phyloP scores from a whole-genome alignment of 2,888 invertebrate species.

The Lepidochitona cinerea region DNA sequence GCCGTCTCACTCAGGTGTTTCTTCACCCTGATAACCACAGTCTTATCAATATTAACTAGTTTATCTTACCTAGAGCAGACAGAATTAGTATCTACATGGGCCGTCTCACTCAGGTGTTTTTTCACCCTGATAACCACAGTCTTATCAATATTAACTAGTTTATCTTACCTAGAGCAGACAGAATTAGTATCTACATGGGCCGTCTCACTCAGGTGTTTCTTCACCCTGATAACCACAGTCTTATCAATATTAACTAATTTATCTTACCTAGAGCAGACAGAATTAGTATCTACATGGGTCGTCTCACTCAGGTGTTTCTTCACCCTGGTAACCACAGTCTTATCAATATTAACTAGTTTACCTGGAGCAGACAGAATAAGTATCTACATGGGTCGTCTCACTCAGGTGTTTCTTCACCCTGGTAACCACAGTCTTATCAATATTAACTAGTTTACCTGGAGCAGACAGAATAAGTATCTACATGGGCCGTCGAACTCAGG shows the following conservation, averaged over 20 bases:
- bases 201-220: conserved; percentile 51
- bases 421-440: conserved; percentile 51
- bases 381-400: conserved; percentile 24
- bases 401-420: conserved; percentile 59
- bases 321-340: conserved; percentile 55
- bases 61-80: conserved; percentile 22
- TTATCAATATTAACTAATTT: conserved; percentile 30
- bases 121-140: conserved; percentile 58
- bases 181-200: conserved; percentile 8
- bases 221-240: conserved; percentile 55
- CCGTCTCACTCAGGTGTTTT: conserved; percentile 48
- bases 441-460: conserved; percentile 15
- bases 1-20: conserved; percentile 49
- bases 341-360: conserved; percentile 30
- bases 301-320: conserved; percentile 53
- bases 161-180: conserved; percentile 22
- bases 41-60: conserved; percentile 31
- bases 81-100: conserved; percentile 7
- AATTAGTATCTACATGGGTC: conserved; percentile 7
- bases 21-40: conserved; percentile 57
- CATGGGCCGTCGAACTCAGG: conserved; percentile 33
- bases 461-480: conserved; percentile 14
- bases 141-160: conserved; percentile 30
- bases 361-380: conserved; percentile 20
- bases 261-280: conserved; percentile 23